Conservation (phyloP, 2,888 invertebrate genomes). For the Ceriagrion tenellum region DNA sequence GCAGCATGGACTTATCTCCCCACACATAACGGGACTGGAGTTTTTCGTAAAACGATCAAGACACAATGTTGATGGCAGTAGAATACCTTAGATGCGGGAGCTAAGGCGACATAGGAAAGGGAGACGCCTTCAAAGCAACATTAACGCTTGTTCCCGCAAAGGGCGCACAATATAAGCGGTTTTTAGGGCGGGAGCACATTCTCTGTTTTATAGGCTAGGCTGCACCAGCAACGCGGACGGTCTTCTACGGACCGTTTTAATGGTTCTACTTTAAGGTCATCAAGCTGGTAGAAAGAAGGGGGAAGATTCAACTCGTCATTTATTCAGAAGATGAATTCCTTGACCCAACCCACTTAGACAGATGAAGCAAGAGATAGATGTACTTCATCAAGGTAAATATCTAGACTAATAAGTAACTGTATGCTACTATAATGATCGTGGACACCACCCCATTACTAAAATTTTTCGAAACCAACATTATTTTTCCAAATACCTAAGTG, state of each 20-base stretch:
- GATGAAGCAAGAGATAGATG: neutral
- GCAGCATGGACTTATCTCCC: neutral
- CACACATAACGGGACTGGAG: neutral
- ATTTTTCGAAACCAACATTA: no score
- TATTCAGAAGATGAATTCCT: neutral
- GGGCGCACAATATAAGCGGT: neutral
- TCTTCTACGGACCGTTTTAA: neutral
- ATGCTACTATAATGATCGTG: no score
- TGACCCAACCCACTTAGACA: neutral
- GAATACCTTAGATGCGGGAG: neutral
- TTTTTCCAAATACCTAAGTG: no score
- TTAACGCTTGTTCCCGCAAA: neutral
- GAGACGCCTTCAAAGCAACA: neutral
- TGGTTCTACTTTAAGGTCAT: neutral
- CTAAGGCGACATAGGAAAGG: neutral
- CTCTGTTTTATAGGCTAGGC: conserved; percentile 30
- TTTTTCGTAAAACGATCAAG: neutral
- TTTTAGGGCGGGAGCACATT: neutral
- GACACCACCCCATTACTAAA: no score
- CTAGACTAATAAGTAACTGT: no score
- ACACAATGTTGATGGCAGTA: neutral
- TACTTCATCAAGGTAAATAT: neutral
- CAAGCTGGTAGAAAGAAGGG: neutral
- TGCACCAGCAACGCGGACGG: neutral
- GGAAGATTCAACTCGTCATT: neutral